Evolutionary conservation across 1,140 invertebrate species (phyloP), one percentile per base, ranked within the genome.

Genomic region (Stenopsyche tienmushanensis): DNA sequence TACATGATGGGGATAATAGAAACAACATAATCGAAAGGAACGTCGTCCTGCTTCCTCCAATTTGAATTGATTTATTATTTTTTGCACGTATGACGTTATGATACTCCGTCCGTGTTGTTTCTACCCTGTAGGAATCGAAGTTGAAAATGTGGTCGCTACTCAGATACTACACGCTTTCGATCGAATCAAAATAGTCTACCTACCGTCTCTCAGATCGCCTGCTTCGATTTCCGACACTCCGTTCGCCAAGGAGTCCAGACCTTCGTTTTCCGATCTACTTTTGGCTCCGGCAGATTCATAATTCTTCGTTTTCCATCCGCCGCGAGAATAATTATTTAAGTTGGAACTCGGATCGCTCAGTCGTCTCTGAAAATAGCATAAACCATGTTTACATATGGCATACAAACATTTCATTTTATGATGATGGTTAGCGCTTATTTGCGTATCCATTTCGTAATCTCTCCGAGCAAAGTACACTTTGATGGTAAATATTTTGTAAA

Each of bases 341-440:
- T 95, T 96, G 13, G 92, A 88, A 77, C 93, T 96, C 1, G 95
- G 94, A 81, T 98, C 95, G 74, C 94, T 97, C 68, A 97, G 84
- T 41, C 94, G 85, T 53, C 95, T 84, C 80, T 96, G 90, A 1
- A 74, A 76, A 18, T 34, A 44, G 10, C 13, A 21, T 20, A 50
- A 44, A 3, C n/a, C n/a, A n/a, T n/a, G n/a, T n/a, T n/a, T n/a
- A n/a, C n/a, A n/a, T n/a, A n/a, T n/a, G n/a, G n/a, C n/a, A n/a
- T n/a, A n/a, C n/a, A n/a, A n/a, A n/a, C n/a, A n/a, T n/a, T n/a
- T n/a, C n/a, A n/a, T n/a, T n/a, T n/a, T n/a, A n/a, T n/a, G n/a
- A n/a, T n/a, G n/a, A n/a, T n/a, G n/a, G n/a, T n/a, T n/a, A n/a
- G n/a, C n/a, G n/a, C n/a, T n/a, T n/a, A n/a, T n/a, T n/a, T n/a